phyloP scores from a whole-genome alignment of 2,797 vertebrate genomes.

The Enteromius thamalakanensis region DNA sequence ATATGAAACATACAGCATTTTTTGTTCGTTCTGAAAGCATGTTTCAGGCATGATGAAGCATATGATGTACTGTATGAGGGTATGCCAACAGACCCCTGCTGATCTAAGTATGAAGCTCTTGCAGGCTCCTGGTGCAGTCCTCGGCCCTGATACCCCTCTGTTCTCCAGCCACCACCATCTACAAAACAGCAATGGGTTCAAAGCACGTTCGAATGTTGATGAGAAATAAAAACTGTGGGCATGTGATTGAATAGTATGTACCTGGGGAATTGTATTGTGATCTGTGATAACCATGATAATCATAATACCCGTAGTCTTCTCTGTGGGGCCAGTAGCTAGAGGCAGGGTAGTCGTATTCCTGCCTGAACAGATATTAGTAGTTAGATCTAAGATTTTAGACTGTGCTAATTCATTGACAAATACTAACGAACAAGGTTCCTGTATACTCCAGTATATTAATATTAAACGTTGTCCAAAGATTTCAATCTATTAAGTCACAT shows the following conservation, averaged over 20 bases:
- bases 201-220: neutral
- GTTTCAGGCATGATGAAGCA: neutral
- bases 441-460: neutral
- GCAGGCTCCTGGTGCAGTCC: conserved; percentile 57
- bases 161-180: conserved; percentile 66
- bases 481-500: neutral
- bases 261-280: conserved; percentile 67
- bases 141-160: conserved; percentile 55
- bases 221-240: neutral
- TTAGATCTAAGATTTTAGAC: neutral
- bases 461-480: neutral
- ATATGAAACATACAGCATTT: neutral
- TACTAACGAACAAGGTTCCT: neutral
- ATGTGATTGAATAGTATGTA: conserved; percentile 50
- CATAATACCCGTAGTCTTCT: conserved; percentile 71
- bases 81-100: conserved; percentile 66
- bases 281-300: conserved; percentile 67
- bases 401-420: neutral
- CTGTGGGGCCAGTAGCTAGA: conserved; percentile 70
- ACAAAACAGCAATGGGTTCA: neutral
- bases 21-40: neutral
- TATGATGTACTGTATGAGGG: conserved; percentile 5
- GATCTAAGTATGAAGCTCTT: conserved; percentile 57
- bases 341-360: conserved; percentile 73
- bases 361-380: conserved; percentile 68